Percentiles rank a stretch among this genome's conserved stretches.
Conservation (phyloP, 2,113 vertebrate species). For the Apistogramma diplotaenia region DNA sequence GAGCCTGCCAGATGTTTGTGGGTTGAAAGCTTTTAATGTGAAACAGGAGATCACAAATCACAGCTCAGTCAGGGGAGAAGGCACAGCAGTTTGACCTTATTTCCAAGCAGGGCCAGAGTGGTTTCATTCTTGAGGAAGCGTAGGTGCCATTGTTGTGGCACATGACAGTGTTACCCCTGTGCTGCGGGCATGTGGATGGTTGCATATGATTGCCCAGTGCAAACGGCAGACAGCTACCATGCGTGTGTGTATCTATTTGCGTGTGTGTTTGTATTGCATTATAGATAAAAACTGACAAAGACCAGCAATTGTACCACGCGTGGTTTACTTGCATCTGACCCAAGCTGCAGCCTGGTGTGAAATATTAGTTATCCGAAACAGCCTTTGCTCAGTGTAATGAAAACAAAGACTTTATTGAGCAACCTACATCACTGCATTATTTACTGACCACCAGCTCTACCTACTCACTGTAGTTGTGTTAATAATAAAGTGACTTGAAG, state of each 20-base stretch:
- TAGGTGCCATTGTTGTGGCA: slow-evolving; percentile 54
- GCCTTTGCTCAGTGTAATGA: slow-evolving; percentile 36
- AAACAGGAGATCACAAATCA: not conserved
- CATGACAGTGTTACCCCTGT: slow-evolving; percentile 37
- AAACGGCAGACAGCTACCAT: slow-evolving; percentile 38
- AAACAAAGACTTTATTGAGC: slow-evolving; percentile 74
- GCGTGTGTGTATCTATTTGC: slow-evolving; percentile 49
- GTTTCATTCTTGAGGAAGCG: slow-evolving; percentile 28
- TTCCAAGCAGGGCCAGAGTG: not conserved
- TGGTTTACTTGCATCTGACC: slow-evolving; percentile 49
- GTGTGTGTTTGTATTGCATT: slow-evolving; percentile 40
- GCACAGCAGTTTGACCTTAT: not conserved
- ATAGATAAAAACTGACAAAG: slow-evolving; percentile 50
- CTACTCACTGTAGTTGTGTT: slow-evolving; percentile 34
- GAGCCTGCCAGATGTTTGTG: not conserved
- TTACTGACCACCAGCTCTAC: slow-evolving; percentile 46
- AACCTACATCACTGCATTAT: slow-evolving; percentile 57
- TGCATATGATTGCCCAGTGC: slow-evolving; percentile 67
- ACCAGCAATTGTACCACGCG: slow-evolving; percentile 61
- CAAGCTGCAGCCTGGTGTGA: slow-evolving; percentile 69
- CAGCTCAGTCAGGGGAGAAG: not conserved
- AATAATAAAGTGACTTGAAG: slow-evolving; percentile 25
- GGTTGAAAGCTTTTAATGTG: not conserved
- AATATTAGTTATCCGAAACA: slow-evolving; percentile 67
- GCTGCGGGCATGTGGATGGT: slow-evolving; percentile 54